A percentile compares a stretch with the other conserved stretches of the same genome.
Evolutionary conservation across 2,113 vertebrate genomes (phyloP).

Genomic region (Petromus typicus): DNA sequence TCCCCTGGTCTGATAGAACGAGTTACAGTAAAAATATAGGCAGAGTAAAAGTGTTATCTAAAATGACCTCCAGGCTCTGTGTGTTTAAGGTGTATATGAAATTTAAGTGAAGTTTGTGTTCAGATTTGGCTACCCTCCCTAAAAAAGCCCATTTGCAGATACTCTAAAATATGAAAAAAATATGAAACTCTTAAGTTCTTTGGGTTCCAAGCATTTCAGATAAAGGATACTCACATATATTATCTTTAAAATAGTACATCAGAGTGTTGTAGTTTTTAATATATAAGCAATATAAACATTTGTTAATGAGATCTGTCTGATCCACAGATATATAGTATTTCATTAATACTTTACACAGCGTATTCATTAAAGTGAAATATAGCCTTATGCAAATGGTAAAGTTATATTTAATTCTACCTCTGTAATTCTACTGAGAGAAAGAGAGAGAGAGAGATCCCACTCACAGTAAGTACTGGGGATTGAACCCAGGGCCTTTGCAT

Average conservation of each 20-base stretch:
- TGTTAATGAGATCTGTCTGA: not conserved
- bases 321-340: not conserved
- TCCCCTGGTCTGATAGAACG: not conserved
- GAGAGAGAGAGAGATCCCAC: too few species aligned
- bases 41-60: not conserved
- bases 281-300: not conserved
- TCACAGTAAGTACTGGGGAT: not conserved
- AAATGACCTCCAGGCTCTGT: not conserved
- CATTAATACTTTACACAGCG: not conserved
- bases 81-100: not conserved
- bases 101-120: not conserved
- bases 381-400: not conserved
- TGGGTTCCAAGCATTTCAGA: not conserved
- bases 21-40: not conserved
- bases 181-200: not conserved
- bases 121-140: not conserved
- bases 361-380: not conserved
- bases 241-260: not conserved
- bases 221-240: not conserved
- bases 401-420: constrained; percentile 11
- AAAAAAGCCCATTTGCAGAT: not conserved
- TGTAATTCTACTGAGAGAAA: too few species aligned
- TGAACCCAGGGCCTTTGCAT: not conserved
- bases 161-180: not conserved
- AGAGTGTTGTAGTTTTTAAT: not conserved